Percentiles rank a stretch among this genome's conserved stretches.
These are phyloP conservation scores for Chroicocephalus ridibundus DNA, from an alignment of 2,113 vertebrate genomes.

Conservation along the genomic window DNA sequence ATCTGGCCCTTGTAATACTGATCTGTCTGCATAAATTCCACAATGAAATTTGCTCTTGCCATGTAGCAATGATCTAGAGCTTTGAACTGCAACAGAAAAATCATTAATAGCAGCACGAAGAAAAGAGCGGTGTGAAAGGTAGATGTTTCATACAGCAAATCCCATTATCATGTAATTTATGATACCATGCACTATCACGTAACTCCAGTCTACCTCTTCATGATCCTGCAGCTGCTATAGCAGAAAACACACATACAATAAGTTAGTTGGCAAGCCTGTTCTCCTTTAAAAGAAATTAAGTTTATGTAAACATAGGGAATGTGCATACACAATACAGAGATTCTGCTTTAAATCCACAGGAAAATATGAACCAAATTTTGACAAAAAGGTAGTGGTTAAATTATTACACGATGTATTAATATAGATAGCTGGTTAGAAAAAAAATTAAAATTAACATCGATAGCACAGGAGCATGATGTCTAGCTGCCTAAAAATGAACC, in stretches of 20 bases:
- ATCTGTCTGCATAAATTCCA: background rate
- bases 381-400: background rate
- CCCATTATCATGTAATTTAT: background rate
- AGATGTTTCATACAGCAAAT: background rate
- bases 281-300: background rate
- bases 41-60: background rate
- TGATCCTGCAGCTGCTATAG: background rate
- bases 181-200: background rate
- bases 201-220: background rate
- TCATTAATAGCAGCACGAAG: rapidly evolving
- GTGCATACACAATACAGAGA: background rate
- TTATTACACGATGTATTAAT: background rate
- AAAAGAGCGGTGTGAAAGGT: background rate
- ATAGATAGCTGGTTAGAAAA: background rate
- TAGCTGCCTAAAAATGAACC: background rate
- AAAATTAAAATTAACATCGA: background rate
- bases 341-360: background rate
- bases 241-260: background rate
- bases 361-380: background rate
- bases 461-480: background rate
- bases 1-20: background rate
- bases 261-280: background rate
- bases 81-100: background rate
- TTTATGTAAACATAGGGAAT: background rate
- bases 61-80: background rate